Evolutionary conservation across 23 tunicate species (phyloP), one percentile per base, ranked within the genome.

Genomic region (Ascidia mentula): DNA sequence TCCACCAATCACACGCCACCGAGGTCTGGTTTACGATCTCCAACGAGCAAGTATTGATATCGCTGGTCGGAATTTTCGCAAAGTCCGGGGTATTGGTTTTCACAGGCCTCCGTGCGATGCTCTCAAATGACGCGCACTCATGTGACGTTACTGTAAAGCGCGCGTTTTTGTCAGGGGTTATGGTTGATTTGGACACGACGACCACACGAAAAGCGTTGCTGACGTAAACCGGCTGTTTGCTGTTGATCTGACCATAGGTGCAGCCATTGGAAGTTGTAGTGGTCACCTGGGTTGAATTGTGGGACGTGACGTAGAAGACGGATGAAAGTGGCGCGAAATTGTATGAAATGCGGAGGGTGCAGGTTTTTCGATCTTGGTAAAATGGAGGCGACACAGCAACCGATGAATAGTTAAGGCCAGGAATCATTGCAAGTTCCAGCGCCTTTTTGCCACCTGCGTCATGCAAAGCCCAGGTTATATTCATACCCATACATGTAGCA

Each of bases 1-100:
- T 71, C 77, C 32, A 45, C 84, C 84, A 80, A 70, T 69, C 76
- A 28, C 84, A 80, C 35, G 28, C 13, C 13, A 53, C 65, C 65
- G 65, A 26, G 65, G 65, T 53, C 24, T 53, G 65, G 65, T 53
- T 53, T 26, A 53, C 24, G 39, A 69, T 69, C 40, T 80, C 84
- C 6, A 40, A 18, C 4, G 84, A 69, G 34, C 84, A 80, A 36
- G 70, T 15, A 30, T 39, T 80, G 39, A 59, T 32, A 36, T 28
- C 37, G 9, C 74, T 37, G n/a, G 6, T 31, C 20, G 31, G 8
- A 34, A 80, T 53, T 17, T 9, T 36, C 18, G 32, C 15, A 38
- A 80, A 80, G 9, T 65, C 18, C 7, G 83, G 83, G 6, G 34
- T 36, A 18, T 30, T 2, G 6, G 75, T 69, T 26, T 20, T 40